Evolutionary conservation across 1,140 invertebrate genomes (phyloP).

Genomic region (Euura lappo): DNA sequence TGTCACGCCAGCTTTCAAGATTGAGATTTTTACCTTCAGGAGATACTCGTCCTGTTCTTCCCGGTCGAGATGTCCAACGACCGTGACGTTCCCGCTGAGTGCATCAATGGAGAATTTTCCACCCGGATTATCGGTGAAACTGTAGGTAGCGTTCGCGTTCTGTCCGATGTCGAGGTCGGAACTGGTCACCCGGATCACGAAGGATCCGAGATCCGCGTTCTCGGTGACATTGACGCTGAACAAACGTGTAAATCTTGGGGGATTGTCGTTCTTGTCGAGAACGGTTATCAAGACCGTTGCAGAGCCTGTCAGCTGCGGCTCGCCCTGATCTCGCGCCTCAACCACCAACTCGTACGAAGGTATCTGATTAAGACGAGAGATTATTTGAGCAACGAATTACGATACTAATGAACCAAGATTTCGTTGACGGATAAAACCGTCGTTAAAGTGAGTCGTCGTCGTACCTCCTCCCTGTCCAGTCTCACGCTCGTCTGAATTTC

Average conservation of each 20-base stretch:
- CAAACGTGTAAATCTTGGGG: conserved; percentile 88
- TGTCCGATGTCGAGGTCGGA: conserved; percentile 85
- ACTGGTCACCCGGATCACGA: conserved; percentile 91
- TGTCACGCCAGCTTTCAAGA: not conserved
- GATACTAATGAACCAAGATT: conserved; percentile 4
- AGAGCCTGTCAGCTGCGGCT: conserved; percentile 80
- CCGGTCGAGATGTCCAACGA: conserved; percentile 81
- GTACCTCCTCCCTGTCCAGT: conserved; percentile 84
- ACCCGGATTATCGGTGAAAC: conserved; percentile 87
- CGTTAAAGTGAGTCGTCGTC: not conserved
- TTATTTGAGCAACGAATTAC: not conserved
- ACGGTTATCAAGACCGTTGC: conserved; percentile 85
- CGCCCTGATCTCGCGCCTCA: conserved; percentile 86
- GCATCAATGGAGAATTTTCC: conserved; percentile 89
- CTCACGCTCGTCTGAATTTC: conserved; percentile 83
- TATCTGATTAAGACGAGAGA: conserved; percentile 50
- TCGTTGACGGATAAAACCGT: not conserved
- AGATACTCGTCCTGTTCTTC: conserved; percentile 92
- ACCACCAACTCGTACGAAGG: conserved; percentile 83
- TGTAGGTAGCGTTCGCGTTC: conserved; percentile 90
- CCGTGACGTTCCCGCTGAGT: conserved; percentile 88
- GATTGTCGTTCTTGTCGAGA: conserved; percentile 94
- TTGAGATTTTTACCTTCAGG: conserved; percentile 63
- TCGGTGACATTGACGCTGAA: conserved; percentile 96
- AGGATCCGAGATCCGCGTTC: conserved; percentile 90